Base-by-base conservation (phyloP, 2,888 invertebrate species). In the Priocnemis perturbator region DNA sequence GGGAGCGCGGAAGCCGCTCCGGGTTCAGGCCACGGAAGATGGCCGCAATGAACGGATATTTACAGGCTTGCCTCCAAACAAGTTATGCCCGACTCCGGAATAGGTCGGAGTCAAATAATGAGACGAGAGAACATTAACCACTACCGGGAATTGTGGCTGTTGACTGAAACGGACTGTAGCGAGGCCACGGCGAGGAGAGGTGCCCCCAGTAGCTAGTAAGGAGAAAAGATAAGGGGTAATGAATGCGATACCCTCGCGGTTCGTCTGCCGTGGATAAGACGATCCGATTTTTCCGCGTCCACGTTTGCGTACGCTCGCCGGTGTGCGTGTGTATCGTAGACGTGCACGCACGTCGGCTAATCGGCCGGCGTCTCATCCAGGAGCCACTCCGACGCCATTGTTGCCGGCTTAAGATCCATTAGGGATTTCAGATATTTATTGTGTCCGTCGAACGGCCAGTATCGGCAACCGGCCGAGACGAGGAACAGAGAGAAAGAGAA, bases 341-440 rank as follows among this genome's bases (percentile, higher is more conserved):
- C n/a, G n/a, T n/a, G n/a, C n/a, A n/a, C n/a, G 19, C 17, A n/a
- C 17, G 50, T 50, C 9, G 4, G 17, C 50, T 17, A 14, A 9
- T 19, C 50, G n/a, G 50, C 50, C 2, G 2, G 50, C n/a, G n/a
- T 19, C 50, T 50, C 50, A 73, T 68, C 76, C 78, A 76, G 78
- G 68, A 77, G 79, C 81, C 26, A 71, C 69, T 71, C 64, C 61
- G 76, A 66, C 74, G 78, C 78, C 81, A 83, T 86, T 85, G 84
- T 85, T 83, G 77, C 50, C 74, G 79, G 69, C 76, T 75, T 75
- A 73, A 81, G 85, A 83, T 86, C 86, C 87, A 87, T 86, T 86
- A 87, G 81, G 83, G 82, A 81, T 79, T 82, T 80, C 73, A 76
- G 83, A 85, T 85, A 85, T 84, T 86, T 83, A 85, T 84, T 83